Percentiles rank a stretch among this genome's conserved stretches.
These are phyloP conservation scores for Aphelinus certus DNA, from an alignment of 1,140 invertebrate species.

Conservation along the genomic window DNA sequence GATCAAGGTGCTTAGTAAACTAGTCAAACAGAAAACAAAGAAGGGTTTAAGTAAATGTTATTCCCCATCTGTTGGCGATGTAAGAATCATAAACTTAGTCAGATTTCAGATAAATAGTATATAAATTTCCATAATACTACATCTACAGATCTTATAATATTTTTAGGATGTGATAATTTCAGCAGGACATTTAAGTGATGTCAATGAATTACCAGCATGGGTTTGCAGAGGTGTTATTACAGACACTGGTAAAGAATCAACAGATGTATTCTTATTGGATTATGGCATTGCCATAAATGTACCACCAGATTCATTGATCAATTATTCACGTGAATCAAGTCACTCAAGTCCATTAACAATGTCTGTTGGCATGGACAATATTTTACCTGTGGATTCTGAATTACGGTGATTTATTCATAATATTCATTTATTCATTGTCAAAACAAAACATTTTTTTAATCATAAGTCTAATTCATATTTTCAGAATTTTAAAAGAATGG, in stretches of 20 bases:
- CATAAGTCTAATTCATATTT: conserved; percentile 12
- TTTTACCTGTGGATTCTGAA: conserved; percentile 47
- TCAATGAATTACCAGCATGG: not conserved
- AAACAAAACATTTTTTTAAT: conserved; percentile 15
- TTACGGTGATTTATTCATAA: conserved; percentile 33
- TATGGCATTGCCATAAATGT: conserved; percentile 49
- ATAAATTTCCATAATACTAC: not conserved
- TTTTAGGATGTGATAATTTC: conserved; percentile 33
- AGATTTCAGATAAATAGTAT: not conserved
- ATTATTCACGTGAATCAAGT: conserved; percentile 35
- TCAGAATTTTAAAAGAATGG: conserved; percentile 48
- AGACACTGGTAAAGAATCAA: not conserved
- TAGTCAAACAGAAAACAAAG: not conserved
- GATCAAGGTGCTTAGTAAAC: not conserved
- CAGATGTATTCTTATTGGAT: conserved; percentile 51
- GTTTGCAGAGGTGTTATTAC: conserved; percentile 31
- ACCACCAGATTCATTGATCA: conserved; percentile 43
- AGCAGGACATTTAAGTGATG: not conserved
- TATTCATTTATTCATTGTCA: not conserved
- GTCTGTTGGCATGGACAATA: conserved; percentile 49
- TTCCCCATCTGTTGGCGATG: conserved; percentile 44
- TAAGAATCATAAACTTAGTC: conserved; percentile 37
- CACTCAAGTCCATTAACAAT: conserved; percentile 46
- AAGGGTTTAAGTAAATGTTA: not conserved
- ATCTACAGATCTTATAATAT: not conserved